phyloP scores from a whole-genome alignment of 2,797 vertebrate genomes.

The Acipenser ruthenus region DNA sequence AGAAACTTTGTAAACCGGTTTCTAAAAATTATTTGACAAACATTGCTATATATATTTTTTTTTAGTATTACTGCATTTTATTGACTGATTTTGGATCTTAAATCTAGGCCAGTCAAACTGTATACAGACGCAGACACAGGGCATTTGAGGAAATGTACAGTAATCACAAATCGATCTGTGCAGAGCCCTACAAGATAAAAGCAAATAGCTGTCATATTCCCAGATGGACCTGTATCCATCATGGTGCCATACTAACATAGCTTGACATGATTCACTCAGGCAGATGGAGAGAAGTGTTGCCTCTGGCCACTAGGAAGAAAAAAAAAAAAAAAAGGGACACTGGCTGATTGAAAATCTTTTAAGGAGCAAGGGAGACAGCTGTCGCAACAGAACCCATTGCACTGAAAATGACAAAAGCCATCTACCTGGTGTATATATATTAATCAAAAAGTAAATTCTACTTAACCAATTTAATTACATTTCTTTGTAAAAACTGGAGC shows the following conservation, averaged over 20 bases:
- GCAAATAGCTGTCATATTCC: conserved; percentile 44
- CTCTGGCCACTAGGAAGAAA: conserved; percentile 27
- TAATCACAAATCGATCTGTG: conserved; percentile 38
- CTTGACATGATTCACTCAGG: conserved; percentile 34
- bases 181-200: conserved; percentile 27
- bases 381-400: background rate
- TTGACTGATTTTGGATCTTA: too few relatives aligned
- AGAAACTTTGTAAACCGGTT: too few relatives aligned
- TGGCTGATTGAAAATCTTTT: conserved; percentile 21
- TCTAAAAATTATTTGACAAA: too few relatives aligned
- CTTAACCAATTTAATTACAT: too few relatives aligned
- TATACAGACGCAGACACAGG: too few relatives aligned
- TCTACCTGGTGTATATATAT: too few relatives aligned
- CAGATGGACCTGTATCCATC: conserved; percentile 39
- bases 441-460: too few relatives aligned
- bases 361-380: background rate
- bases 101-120: too few relatives aligned
- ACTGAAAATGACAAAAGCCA: conserved; percentile 4
- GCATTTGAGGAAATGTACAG: too few relatives aligned
- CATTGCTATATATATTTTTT: too few relatives aligned
- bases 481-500: too few relatives aligned
- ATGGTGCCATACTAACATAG: conserved; percentile 24
- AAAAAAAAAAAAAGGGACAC: conserved; percentile 14
- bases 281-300: conserved; percentile 37
- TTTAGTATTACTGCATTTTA: too few relatives aligned